phyloP scores from a whole-genome alignment of 1,140 invertebrate species.

The Centruroides sculpturatus region DNA sequence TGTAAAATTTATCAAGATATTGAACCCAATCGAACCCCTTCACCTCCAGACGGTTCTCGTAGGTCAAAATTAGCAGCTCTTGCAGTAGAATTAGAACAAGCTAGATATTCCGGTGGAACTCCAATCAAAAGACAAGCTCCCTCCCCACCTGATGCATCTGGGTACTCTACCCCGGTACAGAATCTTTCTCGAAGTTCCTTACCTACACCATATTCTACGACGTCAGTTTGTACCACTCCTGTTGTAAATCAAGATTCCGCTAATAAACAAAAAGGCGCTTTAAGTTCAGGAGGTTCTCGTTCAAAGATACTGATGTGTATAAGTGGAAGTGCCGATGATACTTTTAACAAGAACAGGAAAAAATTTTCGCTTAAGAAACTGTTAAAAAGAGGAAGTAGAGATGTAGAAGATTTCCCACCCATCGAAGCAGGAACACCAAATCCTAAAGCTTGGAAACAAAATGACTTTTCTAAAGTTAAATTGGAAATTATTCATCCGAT shows the following conservation, averaged over 20 bases:
- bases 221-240: too few species aligned
- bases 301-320: too few species aligned
- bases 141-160: constrained; percentile 9
- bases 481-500: constrained; percentile 13
- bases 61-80: constrained; percentile 12
- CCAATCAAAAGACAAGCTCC: constrained; percentile 10
- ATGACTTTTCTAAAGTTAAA: constrained; percentile 7
- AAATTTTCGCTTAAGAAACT: constrained; percentile 13
- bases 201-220: too few species aligned
- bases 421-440: neutral
- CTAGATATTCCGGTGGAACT: neutral
- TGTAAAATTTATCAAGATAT: constrained; percentile 11
- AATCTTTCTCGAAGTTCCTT: neutral
- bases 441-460: constrained; percentile 14
- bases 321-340: too few species aligned
- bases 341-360: neutral
- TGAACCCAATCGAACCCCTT: too few species aligned
- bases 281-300: too few species aligned
- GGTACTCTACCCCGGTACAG: too few species aligned
- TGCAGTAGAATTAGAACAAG: constrained; percentile 12
- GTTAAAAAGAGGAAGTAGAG: constrained; percentile 6
- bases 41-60: neutral
- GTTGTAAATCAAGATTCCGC: too few species aligned
- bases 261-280: too few species aligned
- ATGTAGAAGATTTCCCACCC: constrained; percentile 3